phyloP scores from a whole-genome alignment of 2,797 vertebrate genomes.

The Rhinatrema bivittatum region DNA sequence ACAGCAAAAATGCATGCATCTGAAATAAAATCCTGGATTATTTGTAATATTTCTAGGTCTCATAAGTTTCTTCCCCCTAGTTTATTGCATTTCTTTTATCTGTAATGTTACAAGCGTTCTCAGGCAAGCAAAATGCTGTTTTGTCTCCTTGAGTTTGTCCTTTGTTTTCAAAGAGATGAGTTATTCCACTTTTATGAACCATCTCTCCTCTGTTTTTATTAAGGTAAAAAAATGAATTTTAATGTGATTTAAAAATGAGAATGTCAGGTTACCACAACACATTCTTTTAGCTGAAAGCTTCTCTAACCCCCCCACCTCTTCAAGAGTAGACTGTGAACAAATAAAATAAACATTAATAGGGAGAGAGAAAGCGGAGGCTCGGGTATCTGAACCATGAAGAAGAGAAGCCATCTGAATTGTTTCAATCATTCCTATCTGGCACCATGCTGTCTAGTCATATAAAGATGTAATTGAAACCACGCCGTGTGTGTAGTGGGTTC shows the following conservation, averaged over 20 bases:
- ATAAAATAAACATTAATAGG: slow-evolving; percentile 36
- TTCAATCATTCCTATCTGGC: slow-evolving; percentile 40
- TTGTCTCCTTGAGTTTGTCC: slow-evolving; percentile 20
- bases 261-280: slow-evolving; percentile 5
- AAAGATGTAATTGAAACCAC: slow-evolving; percentile 54
- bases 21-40: no score
- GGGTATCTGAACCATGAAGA: slow-evolving; percentile 39
- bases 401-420: slow-evolving; percentile 34
- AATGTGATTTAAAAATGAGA: slow-evolving; percentile 12
- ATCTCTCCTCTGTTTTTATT: slow-evolving; percentile 19
- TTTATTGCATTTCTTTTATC: slow-evolving; percentile 18
- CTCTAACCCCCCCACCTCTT: slow-evolving; percentile 23
- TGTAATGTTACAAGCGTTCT: slow-evolving; percentile 16
- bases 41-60: no score
- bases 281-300: slow-evolving; percentile 17
- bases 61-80: slow-evolving; percentile 9
- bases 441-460: slow-evolving; percentile 46
- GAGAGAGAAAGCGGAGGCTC: slow-evolving; percentile 26
- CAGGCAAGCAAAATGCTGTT: slow-evolving; percentile 19
- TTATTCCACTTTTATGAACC: slow-evolving; percentile 21
- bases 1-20: no score
- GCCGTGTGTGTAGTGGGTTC: slow-evolving; percentile 36
- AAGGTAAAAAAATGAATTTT: slow-evolving; percentile 17
- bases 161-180: slow-evolving; percentile 18
- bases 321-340: slow-evolving; percentile 15